phyloP scores from a whole-genome alignment of 2,113 vertebrate genomes.

The Hepsetus odoe region DNA sequence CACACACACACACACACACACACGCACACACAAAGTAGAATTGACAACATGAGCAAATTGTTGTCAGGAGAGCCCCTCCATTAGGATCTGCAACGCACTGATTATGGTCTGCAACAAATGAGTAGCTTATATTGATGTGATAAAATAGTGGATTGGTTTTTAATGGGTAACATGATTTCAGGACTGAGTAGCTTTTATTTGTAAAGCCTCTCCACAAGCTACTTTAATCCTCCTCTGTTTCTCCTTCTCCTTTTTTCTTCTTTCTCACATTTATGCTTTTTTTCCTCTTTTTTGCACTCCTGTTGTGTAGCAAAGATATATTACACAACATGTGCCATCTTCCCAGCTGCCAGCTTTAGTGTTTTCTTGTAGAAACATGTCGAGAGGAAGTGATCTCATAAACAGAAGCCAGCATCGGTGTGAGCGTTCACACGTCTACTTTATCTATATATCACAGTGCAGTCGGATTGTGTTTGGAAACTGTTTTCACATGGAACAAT shows the following conservation, averaged over 20 bases:
- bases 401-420: conserved; percentile 15
- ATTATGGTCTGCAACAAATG: conserved; percentile 80
- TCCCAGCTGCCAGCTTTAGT: conserved; percentile 51
- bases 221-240: conserved; percentile 42
- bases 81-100: conserved; percentile 73
- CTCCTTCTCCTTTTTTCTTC: conserved; percentile 36
- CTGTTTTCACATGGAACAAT: conserved; percentile 1
- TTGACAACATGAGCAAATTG: not conserved
- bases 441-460: not conserved
- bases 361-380: conserved; percentile 14
- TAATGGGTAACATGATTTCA: conserved; percentile 74
- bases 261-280: conserved; percentile 20
- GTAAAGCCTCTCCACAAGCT: conserved; percentile 47
- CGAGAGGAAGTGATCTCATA: conserved; percentile 17
- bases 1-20: not conserved
- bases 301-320: conserved; percentile 29
- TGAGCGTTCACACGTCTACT: conserved; percentile 25
- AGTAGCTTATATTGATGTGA: conserved; percentile 74
- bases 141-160: conserved; percentile 77
- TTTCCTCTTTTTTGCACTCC: not conserved
- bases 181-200: conserved; percentile 64
- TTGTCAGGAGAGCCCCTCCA: conserved; percentile 44
- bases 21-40: not conserved
- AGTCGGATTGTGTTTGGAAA: conserved; percentile 11
- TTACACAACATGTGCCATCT: conserved; percentile 52